Base-by-base conservation (phyloP, 2,113 vertebrate genomes). In the Bubo blakistoni region DNA sequence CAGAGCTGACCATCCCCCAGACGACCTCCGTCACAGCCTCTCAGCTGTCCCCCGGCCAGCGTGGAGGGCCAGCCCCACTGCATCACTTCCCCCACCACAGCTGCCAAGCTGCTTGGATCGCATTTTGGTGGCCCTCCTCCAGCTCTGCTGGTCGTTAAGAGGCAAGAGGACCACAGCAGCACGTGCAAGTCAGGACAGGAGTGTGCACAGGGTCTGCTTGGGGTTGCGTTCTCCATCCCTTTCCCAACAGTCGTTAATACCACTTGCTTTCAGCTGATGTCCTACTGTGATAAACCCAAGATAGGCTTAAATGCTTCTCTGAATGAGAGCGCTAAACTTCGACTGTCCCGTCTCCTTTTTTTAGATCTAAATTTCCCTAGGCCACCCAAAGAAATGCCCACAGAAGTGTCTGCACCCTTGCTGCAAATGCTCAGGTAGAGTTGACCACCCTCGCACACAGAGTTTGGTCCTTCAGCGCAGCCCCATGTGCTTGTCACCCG, bases 371-470 rank as follows among this genome's bases (percentile, higher is more conserved):
- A 11, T 72, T 66, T 51, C 57, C 29, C 51, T 5, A 17, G 30
- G 9, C 0, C 13, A 8, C 59, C 47, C 58, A 19, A 24, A 10
- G 21, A 16, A 30, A 25, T 6, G 38, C 29, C 32, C 44, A 25
- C 9, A 30, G 58, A 7, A 19, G 18, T 5, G 11, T 26, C 36
- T 38, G 17, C 19, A 18, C 4, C 61, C 44, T 27, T 29, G 21
- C 38, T 59, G 62, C 29, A 27, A 19, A 5, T 2, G 7, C 84
- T 30, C 20, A 7, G 29, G 61, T 9, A 3, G 38, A 22, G n/a
- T 1, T 29, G 46, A 16, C 42, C 16, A 6, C 7, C 7, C 13
- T 16, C 5, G 2, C 1, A 0, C 3, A 7, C 27, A 11, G 32
- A 20, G 9, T 24, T 14, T 32, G 57, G 30, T 54, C 32, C 46